Evolutionary conservation across 2,113 vertebrate species (phyloP).

Genomic region (Malaclemys terrapin): DNA sequence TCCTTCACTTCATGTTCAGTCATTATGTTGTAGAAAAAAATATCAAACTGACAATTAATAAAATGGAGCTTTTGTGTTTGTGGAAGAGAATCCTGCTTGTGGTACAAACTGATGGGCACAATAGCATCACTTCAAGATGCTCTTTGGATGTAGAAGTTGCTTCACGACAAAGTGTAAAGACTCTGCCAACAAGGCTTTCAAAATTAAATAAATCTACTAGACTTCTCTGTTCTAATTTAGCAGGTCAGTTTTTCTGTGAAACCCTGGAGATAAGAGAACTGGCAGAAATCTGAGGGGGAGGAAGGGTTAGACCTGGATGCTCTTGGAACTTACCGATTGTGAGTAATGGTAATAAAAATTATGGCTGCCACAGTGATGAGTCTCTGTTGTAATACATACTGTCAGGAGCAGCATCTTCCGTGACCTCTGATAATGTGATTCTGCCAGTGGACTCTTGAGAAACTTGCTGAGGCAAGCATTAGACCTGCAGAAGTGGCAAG

Average conservation of each 20-base stretch:
- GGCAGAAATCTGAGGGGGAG: not conserved
- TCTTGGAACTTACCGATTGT: constrained; percentile 35
- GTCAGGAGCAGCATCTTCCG: constrained; percentile 49
- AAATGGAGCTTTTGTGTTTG: constrained; percentile 31
- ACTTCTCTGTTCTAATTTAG: constrained; percentile 40
- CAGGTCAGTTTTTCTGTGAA: constrained; percentile 50
- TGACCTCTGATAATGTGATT: constrained; percentile 67
- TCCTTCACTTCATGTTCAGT: not conserved
- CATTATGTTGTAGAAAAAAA: not conserved
- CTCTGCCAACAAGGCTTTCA: constrained; percentile 49
- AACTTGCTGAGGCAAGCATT: constrained; percentile 65
- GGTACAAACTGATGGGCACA: constrained; percentile 10
- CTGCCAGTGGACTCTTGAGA: constrained; percentile 9
- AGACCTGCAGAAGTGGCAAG: constrained; percentile 45
- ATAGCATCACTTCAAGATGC: not conserved
- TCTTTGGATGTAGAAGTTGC: constrained; percentile 17
- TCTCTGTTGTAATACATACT: constrained; percentile 33
- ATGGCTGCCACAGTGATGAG: constrained; percentile 32
- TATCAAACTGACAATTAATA: not conserved
- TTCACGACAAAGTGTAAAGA: constrained; percentile 29
- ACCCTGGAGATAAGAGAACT: constrained; percentile 8
- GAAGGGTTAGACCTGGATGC: constrained; percentile 22
- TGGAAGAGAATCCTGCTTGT: not conserved
- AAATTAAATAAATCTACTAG: constrained; percentile 54
- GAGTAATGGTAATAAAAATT: constrained; percentile 72